Conservation (phyloP, 2,113 vertebrate genomes). For the Passer domesticus region DNA sequence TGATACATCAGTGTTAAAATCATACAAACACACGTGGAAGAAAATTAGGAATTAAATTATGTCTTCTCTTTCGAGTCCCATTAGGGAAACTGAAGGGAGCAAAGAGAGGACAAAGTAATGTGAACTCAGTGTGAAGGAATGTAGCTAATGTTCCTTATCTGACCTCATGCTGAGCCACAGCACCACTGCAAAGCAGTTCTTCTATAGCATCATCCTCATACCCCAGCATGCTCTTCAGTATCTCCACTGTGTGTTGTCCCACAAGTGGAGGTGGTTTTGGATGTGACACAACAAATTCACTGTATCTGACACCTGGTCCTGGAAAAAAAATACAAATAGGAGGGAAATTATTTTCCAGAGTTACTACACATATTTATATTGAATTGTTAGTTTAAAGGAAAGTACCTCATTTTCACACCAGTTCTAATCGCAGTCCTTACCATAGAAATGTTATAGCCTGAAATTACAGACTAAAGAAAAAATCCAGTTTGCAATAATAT, state of each 20-base stretch:
- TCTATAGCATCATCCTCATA: constrained; percentile 79
- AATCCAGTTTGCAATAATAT: neutral
- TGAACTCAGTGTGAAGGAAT: constrained; percentile 25
- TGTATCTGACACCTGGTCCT: constrained; percentile 92
- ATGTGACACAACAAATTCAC: constrained; percentile 76
- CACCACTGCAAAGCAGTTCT: constrained; percentile 74
- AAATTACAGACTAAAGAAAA: neutral
- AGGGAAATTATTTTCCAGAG: neutral
- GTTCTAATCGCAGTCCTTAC: neutral
- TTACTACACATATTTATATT: neutral
- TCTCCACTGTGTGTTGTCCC: constrained; percentile 87
- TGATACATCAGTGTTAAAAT: constrained; percentile 28
- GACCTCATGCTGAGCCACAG: constrained; percentile 79
- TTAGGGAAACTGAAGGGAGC: constrained; percentile 36
- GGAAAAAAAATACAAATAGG: neutral
- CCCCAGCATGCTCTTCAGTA: constrained; percentile 80
- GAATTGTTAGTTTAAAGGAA: neutral
- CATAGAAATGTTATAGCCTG: neutral
- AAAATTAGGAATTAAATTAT: constrained; percentile 54
- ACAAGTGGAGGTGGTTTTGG: constrained; percentile 84
- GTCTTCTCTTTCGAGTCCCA: constrained; percentile 41
- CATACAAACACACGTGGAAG: constrained; percentile 26
- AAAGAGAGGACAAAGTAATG: constrained; percentile 39
- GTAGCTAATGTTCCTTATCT: constrained; percentile 67
- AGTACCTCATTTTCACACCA: neutral